A percentile compares a stretch with the other conserved stretches of the same genome.
Evolutionary conservation across 2,797 vertebrate species (phyloP).

Genomic region (Arremon brunneinucha): DNA sequence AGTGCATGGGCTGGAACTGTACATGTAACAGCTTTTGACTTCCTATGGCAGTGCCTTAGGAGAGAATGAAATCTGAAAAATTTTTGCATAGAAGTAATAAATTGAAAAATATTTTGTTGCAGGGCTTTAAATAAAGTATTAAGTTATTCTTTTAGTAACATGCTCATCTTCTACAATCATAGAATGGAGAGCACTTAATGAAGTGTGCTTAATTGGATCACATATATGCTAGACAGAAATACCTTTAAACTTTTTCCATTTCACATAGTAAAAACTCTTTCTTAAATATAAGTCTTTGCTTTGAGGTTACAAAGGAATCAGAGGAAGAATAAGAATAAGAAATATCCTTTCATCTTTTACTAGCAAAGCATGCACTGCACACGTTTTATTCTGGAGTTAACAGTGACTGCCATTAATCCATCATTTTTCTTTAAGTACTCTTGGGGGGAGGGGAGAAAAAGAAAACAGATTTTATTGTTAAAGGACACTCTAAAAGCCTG

Average conservation of each 20-base stretch:
- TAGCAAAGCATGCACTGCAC: not conserved
- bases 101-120: not conserved
- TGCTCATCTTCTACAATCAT: not conserved
- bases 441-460: not conserved
- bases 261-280: not conserved
- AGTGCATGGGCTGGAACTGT: not conserved
- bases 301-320: not conserved
- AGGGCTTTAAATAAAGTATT: not conserved
- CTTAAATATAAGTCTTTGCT: not conserved
- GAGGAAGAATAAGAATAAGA: not conserved
- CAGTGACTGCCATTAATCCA: not conserved
- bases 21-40: not conserved
- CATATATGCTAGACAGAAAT: not conserved
- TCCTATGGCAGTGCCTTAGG: not conserved
- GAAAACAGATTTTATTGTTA: not conserved
- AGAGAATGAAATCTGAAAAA: not conserved
- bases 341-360: not conserved
- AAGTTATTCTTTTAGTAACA: not conserved
- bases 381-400: not conserved
- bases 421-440: not conserved
- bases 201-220: constrained; percentile 14
- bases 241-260: not conserved
- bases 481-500: not conserved
- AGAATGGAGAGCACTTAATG: not conserved
- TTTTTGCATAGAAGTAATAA: not conserved